Evolutionary conservation across 2,888 invertebrate genomes (phyloP), one percentile per base, ranked within the genome.

Genomic region (Neoitamus cyanurus): DNA sequence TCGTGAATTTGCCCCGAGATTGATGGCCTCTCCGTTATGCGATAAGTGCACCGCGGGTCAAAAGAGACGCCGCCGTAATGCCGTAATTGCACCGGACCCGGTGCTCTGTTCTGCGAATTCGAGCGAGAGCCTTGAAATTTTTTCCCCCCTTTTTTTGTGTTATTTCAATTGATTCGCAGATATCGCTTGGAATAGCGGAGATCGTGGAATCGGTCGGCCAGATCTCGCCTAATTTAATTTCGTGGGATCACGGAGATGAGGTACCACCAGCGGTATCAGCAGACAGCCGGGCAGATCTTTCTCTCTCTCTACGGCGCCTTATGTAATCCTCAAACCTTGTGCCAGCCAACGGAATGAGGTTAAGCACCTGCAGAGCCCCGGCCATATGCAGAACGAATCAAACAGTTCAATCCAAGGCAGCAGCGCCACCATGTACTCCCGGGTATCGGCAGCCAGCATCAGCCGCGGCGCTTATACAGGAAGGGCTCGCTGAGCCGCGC

Each of bases 1-100:
- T 83, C 83, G 83, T 83, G 20, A 83, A 72, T 83, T 83, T 83
- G 46, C 72, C 72, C 28, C 70, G 42, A 83, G 83, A 83, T 83
- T 83, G 83, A 83, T 83, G 83, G 82, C 82, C 82, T 82, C 36
- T 82, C n/a, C 37, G 36, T 31, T 28, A 46, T 37, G 82, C 82
- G 82, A 82, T 82, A 82, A 82, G 58, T 25, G 48, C 82, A 58
- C 30, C 68, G 31, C 25, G 28, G 82, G 82, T 82, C 69, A 68
- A 82, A 78, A 48, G 48, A 78, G 42, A 78, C 48, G 48, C 48
- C 78, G 42, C 48, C 46, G 48, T 73, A 37, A 73, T 20, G 37
- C 37, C 73, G 31, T 78, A 78, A 78, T 78, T 78, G 48, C 42
- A 78, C 42, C 31, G 78, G 31, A 48, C 78, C 48, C 58, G 42